phyloP scores from a whole-genome alignment of 2,888 invertebrate genomes.

The Druceiella hillmani region DNA sequence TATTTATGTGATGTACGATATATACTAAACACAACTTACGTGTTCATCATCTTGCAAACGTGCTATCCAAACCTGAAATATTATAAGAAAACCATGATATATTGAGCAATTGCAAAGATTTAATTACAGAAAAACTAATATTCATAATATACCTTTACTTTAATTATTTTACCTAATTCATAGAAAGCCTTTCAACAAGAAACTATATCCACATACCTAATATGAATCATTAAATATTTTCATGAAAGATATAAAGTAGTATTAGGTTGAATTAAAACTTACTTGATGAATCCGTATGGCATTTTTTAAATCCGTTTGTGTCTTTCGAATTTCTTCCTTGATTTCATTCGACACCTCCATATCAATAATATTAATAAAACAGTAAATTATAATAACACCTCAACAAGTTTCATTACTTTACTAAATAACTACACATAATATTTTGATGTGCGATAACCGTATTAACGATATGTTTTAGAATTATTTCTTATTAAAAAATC shows the following conservation, averaged over 20 bases:
- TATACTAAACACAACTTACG: conserved; percentile 34
- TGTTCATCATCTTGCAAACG: conserved; percentile 52
- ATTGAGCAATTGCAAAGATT: conserved; percentile 8
- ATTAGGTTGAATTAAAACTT: conserved; percentile 27
- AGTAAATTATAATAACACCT: too few relatives aligned
- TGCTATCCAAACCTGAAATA: conserved; percentile 50
- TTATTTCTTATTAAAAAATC: too few relatives aligned
- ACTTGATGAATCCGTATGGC: conserved; percentile 61
- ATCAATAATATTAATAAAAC: not conserved
- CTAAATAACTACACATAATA: too few relatives aligned
- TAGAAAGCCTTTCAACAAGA: conserved; percentile 7
- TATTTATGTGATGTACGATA: conserved; percentile 4
- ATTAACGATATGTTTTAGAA: too few relatives aligned
- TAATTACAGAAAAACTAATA: conserved; percentile 5
- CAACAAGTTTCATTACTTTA: too few relatives aligned
- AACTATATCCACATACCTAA: conserved; percentile 14
- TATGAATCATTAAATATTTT: conserved; percentile 12
- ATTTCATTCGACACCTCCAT: conserved; percentile 60
- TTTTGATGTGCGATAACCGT: too few relatives aligned
- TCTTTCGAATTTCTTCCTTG: conserved; percentile 55
- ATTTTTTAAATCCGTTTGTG: conserved; percentile 56
- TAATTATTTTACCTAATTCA: not conserved
- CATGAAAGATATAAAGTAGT: conserved; percentile 12
- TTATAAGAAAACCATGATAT: conserved; percentile 11
- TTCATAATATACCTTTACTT: conserved; percentile 1